Conservation (phyloP, 2,888 invertebrate species). For the Scrobipalpa atriplicella region DNA sequence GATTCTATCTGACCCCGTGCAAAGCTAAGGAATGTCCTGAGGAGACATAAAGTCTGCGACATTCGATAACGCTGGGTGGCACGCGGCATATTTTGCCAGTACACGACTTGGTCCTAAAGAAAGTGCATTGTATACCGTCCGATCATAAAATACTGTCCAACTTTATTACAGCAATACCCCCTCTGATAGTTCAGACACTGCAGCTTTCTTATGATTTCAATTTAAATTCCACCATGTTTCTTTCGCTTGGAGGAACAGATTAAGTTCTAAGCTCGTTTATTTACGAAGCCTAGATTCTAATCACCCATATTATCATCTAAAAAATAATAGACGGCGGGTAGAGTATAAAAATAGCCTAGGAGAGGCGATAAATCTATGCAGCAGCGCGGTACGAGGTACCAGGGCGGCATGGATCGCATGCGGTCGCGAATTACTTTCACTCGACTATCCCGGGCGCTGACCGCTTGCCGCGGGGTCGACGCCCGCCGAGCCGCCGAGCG, state of each 20-base stretch:
- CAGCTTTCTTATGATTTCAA: constrained; percentile 19
- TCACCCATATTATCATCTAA: constrained; percentile 14
- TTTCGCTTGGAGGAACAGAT: constrained; percentile 18
- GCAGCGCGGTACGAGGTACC: constrained; percentile 52
- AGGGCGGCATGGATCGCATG: constrained; percentile 72
- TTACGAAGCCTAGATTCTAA: constrained; percentile 13
- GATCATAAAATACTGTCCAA: constrained; percentile 16
- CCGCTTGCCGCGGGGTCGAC: constrained; percentile 69
- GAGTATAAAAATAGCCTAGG: constrained; percentile 42
- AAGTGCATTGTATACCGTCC: constrained; percentile 16
- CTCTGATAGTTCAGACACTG: constrained; percentile 19
- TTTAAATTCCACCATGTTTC: constrained; percentile 12
- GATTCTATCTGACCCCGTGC: background rate
- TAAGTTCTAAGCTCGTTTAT: too few species aligned
- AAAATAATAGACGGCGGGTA: constrained; percentile 21
- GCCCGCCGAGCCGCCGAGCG: constrained; percentile 74
- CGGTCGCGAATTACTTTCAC: constrained; percentile 82
- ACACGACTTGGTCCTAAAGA: constrained; percentile 15
- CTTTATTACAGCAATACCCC: constrained; percentile 16
- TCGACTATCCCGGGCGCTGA: constrained; percentile 76
- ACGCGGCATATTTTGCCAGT: constrained; percentile 7
- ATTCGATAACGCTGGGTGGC: constrained; percentile 12
- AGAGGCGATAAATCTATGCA: constrained; percentile 43
- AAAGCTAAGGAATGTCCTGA: constrained; percentile 14
- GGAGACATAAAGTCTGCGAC: constrained; percentile 20